Evolutionary conservation across 1,140 invertebrate genomes (phyloP).

Genomic region (Drosophila sp.): DNA sequence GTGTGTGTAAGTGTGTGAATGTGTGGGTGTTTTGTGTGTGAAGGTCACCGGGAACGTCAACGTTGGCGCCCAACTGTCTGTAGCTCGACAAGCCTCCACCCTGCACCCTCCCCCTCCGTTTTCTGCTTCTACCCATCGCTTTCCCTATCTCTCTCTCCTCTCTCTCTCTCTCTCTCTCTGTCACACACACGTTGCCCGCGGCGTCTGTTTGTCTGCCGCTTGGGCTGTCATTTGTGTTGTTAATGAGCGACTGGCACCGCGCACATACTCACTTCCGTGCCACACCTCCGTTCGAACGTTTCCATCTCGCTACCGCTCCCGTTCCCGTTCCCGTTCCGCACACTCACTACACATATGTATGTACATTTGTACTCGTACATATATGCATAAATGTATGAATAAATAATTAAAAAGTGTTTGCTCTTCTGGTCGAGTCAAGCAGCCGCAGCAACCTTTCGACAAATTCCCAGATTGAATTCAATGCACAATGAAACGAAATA

Average conservation of each 20-base stretch:
- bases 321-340: neutral
- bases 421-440: constrained; percentile 40
- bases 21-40: constrained; percentile 5
- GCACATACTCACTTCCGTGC: neutral
- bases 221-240: constrained; percentile 52
- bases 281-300: neutral
- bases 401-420: constrained; percentile 58
- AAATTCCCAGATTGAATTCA: constrained; percentile 21
- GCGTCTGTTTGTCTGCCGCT: constrained; percentile 43
- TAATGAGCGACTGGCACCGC: constrained; percentile 43
- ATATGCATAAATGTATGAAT: constrained; percentile 18
- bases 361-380: neutral
- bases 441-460: constrained; percentile 14
- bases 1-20: neutral
- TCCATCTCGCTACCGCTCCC: neutral
- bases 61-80: constrained; percentile 44
- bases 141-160: constrained; percentile 1
- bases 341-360: too few relatives aligned
- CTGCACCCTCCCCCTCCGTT: neutral
- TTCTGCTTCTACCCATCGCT: neutral
- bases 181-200: constrained; percentile 28
- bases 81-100: constrained; percentile 10
- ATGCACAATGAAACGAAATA: constrained; percentile 17
- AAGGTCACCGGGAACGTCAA: constrained; percentile 35
- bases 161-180: too few relatives aligned